phyloP scores from a whole-genome alignment of 1,140 invertebrate species.

The Plodia interpunctella region DNA sequence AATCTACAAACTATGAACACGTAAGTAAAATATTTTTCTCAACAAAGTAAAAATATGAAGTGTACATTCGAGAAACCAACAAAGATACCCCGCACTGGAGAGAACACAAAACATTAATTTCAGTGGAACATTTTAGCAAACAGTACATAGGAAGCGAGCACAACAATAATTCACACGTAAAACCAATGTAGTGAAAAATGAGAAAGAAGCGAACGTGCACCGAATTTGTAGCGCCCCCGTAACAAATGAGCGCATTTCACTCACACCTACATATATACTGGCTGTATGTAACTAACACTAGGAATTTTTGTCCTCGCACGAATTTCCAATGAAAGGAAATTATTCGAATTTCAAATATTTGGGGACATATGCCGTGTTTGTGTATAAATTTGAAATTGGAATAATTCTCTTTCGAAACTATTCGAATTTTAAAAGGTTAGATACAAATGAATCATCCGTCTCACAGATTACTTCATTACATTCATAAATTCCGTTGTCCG shows the following conservation, averaged over 20 bases:
- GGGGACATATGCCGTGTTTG: no score
- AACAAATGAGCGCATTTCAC: conserved; percentile 67
- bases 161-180: conserved; percentile 74
- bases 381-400: no score
- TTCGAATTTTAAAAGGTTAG: no score
- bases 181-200: conserved; percentile 76
- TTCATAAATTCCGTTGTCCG: no score
- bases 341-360: no score
- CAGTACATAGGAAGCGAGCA: conserved; percentile 36
- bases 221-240: conserved; percentile 47
- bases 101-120: conserved; percentile 5
- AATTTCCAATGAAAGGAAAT: neutral
- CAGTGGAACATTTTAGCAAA: conserved; percentile 23
- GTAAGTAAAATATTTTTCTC: no score
- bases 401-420: no score
- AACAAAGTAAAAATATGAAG: no score
- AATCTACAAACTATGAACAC: no score
- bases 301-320: conserved; percentile 13
- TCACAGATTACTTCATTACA: no score
- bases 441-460: no score
- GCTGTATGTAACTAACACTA: conserved; percentile 10
- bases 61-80: neutral
- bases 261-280: conserved; percentile 21
- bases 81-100: neutral
- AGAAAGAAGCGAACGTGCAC: conserved; percentile 64